A percentile compares a stretch with the other conserved stretches of the same genome.
These are phyloP conservation scores for Turritopsis dohrnii DNA, from an alignment of 30 jellyfish, hydroid and myxozoan genomes.

Conservation along the genomic window DNA sequence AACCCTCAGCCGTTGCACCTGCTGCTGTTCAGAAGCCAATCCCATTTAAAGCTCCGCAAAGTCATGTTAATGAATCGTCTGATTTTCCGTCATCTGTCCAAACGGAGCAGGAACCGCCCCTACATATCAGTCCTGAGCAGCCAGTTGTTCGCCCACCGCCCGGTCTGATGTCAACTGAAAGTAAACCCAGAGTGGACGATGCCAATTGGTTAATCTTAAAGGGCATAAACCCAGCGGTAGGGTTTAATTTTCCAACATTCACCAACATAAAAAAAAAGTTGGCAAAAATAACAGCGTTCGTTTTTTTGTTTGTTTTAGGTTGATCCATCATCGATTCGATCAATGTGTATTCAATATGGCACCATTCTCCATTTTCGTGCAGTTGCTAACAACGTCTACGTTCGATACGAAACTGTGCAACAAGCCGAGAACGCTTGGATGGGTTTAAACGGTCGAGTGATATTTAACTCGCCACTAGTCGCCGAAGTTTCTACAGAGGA, in stretches of 20 bases:
- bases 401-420: constrained; percentile 49
- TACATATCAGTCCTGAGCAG: neutral
- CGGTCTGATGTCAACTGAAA: constrained; percentile 42
- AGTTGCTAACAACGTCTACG: constrained; percentile 40
- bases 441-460: constrained; percentile 55
- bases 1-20: neutral
- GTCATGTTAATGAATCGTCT: constrained; percentile 2
- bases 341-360: constrained; percentile 66
- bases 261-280: too few species aligned
- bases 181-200: neutral
- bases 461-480: constrained; percentile 47
- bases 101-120: neutral
- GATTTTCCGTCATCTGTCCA: neutral
- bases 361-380: constrained; percentile 46
- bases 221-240: constrained; percentile 56
- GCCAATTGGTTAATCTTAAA: constrained; percentile 46
- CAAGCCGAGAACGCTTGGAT: constrained; percentile 73
- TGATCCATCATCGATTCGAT: constrained; percentile 53
- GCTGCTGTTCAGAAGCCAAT: constrained; percentile 2
- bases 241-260: constrained; percentile 1
- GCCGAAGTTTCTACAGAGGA: constrained; percentile 60
- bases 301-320: constrained; percentile 40
- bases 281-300: neutral
- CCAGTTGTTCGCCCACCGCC: constrained; percentile 69
- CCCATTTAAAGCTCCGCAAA: neutral